Percentiles rank a stretch among this genome's conserved stretches.
Evolutionary conservation across 1,140 invertebrate genomes (phyloP).

Genomic region (Drosophila repleta): DNA sequence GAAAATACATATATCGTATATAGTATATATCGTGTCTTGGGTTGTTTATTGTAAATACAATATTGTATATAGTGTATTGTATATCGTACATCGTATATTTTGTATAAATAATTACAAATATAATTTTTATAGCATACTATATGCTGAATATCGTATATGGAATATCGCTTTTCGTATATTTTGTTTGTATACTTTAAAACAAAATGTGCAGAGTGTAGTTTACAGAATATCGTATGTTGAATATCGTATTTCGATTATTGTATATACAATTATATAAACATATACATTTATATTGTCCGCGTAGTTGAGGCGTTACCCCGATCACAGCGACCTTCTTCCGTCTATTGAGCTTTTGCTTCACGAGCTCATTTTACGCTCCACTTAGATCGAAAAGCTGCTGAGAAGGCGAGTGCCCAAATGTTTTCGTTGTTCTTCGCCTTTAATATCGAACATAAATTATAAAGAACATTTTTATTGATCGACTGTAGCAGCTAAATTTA

Average conservation of each 20-base stretch:
- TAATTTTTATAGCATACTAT: no score
- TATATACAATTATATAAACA: neutral
- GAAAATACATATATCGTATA: neutral
- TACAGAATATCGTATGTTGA: no score
- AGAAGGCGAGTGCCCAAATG: slow-evolving; percentile 21
- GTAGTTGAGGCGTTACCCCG: slow-evolving; percentile 28
- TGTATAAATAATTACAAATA: no score
- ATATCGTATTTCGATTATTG: no score
- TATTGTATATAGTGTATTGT: no score
- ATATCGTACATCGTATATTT: no score
- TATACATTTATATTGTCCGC: neutral
- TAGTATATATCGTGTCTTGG: neutral
- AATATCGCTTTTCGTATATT: neutral
- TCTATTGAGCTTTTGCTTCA: slow-evolving; percentile 5
- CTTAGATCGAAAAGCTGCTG: slow-evolving; percentile 15
- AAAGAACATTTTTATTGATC: slow-evolving; percentile 14
- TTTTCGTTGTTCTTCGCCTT: neutral
- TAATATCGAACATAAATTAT: slow-evolving; percentile 19
- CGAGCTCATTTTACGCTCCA: slow-evolving; percentile 34
- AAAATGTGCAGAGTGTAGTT: no score
- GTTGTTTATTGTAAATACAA: no score
- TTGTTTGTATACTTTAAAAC: no score
- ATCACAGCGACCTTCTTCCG: neutral
- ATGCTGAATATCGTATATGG: no score
- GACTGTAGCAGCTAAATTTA: slow-evolving; percentile 14